These are phyloP conservation scores for Fulmarus glacialis DNA, from an alignment of 2,113 vertebrate genomes.

Conservation along the genomic window DNA sequence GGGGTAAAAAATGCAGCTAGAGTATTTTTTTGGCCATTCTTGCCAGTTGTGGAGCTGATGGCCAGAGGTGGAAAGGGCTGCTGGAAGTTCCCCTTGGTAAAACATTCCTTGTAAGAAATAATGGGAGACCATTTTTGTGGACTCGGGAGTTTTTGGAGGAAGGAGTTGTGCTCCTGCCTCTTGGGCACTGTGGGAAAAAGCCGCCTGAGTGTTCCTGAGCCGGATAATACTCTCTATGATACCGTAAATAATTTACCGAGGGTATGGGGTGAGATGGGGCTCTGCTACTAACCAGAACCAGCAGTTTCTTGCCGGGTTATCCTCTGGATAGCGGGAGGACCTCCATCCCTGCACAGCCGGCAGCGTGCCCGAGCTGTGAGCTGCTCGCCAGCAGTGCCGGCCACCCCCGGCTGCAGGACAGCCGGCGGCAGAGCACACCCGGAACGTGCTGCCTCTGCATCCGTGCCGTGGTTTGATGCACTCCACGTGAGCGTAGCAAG, in stretches of 20 bases:
- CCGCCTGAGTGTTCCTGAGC: background rate
- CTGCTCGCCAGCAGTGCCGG: background rate
- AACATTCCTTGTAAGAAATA: background rate
- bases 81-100: background rate
- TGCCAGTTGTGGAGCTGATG: background rate
- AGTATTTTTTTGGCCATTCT: background rate
- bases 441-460: background rate
- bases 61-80: background rate
- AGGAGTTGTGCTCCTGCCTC: background rate
- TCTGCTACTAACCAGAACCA: background rate
- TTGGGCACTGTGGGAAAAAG: background rate
- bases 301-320: accelerated
- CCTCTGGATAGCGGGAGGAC: background rate
- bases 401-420: background rate
- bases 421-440: background rate
- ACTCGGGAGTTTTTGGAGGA: background rate
- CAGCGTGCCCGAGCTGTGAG: accelerated
- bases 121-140: background rate
- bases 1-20: background rate
- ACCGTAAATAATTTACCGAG: accelerated
- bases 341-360: background rate
- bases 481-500: accelerated
- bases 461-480: accelerated
- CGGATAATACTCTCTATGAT: background rate
- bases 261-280: background rate